These are phyloP conservation scores for Bubo blakistoni DNA, from an alignment of 2,113 vertebrate species.

Conservation along the genomic window DNA sequence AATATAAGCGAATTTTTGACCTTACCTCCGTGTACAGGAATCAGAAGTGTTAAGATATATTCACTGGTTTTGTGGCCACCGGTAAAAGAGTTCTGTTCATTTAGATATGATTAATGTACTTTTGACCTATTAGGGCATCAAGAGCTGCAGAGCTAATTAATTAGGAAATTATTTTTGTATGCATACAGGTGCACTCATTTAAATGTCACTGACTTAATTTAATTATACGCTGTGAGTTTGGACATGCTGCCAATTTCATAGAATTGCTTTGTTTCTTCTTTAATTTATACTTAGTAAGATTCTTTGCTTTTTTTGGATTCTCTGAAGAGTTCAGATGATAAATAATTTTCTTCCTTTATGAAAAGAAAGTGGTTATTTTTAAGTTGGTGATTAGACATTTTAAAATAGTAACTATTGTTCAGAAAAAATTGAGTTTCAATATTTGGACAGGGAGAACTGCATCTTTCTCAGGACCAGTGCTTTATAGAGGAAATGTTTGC, in stretches of 20 bases:
- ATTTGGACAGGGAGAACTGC: neutral
- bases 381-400: neutral
- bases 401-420: neutral
- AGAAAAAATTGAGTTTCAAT: neutral
- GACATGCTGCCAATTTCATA: neutral
- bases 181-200: slow-evolving; percentile 45
- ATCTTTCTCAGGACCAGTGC: neutral
- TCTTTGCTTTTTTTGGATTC: neutral
- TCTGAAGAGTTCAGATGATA: neutral
- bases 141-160: slow-evolving; percentile 30
- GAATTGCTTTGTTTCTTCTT: slow-evolving; percentile 21
- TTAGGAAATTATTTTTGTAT: slow-evolving; percentile 28
- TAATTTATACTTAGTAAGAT: neutral
- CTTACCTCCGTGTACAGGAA: neutral
- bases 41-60: neutral
- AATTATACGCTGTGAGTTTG: neutral
- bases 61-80: neutral
- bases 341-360: neutral
- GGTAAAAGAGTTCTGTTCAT: slow-evolving; percentile 1
- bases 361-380: neutral
- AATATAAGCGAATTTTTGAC: neutral
- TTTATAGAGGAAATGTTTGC: neutral
- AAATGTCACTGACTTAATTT: slow-evolving; percentile 47
- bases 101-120: slow-evolving; percentile 10
- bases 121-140: slow-evolving; percentile 20